Conservation (phyloP, 2,888 invertebrate genomes). For the Hofmannophila pseudospretella region DNA sequence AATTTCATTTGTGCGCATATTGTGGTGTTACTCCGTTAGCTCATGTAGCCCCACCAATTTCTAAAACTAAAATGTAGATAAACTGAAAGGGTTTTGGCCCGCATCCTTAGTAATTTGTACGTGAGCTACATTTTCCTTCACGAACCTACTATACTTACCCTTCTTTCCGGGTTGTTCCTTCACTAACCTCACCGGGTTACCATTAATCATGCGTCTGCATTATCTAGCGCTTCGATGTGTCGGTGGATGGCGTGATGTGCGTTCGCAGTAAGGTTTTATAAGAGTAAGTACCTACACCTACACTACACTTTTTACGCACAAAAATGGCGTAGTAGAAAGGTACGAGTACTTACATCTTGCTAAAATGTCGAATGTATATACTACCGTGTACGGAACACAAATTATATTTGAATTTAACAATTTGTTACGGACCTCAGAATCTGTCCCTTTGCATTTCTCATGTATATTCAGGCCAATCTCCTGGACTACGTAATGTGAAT, state of each 20-base stretch:
- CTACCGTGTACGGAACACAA: too few relatives aligned
- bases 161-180: constrained; percentile 35
- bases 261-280: constrained; percentile 27
- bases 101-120: constrained; percentile 44
- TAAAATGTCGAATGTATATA: too few relatives aligned
- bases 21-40: not conserved
- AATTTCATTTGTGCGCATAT: too few relatives aligned
- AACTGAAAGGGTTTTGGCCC: constrained; percentile 29
- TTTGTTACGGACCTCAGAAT: too few relatives aligned
- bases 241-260: constrained; percentile 21
- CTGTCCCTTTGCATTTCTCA: too few relatives aligned
- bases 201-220: constrained; percentile 62
- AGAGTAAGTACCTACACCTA: too few relatives aligned
- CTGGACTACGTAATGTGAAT: too few relatives aligned
- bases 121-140: constrained; percentile 38
- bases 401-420: too few relatives aligned
- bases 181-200: constrained; percentile 36
- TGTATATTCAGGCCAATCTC: too few relatives aligned
- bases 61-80: constrained; percentile 9
- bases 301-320: too few relatives aligned
- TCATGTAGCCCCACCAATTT: not conserved
- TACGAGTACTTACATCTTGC: too few relatives aligned
- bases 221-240: constrained; percentile 42
- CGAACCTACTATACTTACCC: constrained; percentile 20
- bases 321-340: too few relatives aligned